These are phyloP conservation scores for Arvicanthis niloticus DNA, from an alignment of 2,113 vertebrate genomes.

Conservation along the genomic window DNA sequence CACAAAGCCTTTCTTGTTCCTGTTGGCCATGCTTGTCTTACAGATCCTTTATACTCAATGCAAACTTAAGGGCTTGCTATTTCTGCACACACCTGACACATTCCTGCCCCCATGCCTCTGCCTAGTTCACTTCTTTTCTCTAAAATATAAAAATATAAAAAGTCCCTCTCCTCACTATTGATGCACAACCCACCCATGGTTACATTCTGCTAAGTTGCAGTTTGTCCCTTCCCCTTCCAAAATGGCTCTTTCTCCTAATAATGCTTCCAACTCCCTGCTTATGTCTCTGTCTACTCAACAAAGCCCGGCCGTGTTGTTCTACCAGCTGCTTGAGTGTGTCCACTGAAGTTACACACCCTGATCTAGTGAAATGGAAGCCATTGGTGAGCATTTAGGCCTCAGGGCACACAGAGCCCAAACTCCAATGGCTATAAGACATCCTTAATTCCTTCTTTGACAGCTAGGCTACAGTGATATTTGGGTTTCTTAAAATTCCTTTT, in stretches of 20 bases:
- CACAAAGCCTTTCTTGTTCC: not conserved
- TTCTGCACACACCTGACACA: not conserved
- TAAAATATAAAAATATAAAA: not conserved
- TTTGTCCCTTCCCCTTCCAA: not conserved
- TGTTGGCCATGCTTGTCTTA: not conserved
- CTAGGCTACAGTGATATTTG: not conserved
- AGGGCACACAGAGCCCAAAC: not conserved
- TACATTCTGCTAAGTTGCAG: not conserved
- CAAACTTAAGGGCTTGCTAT: not conserved
- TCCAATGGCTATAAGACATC: not conserved
- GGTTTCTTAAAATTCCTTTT: not conserved
- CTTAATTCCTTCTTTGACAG: not conserved
- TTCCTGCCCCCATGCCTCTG: not conserved
- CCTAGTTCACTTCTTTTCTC: not conserved
- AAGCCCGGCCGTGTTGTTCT: not conserved
- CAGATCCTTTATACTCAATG: not conserved
- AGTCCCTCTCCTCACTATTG: not conserved
- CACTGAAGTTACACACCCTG: not conserved
- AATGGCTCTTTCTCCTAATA: not conserved
- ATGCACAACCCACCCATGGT: not conserved
- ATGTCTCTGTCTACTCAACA: not conserved
- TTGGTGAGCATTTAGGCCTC: not conserved
- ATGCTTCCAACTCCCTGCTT: not conserved
- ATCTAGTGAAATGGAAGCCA: too few relatives aligned
- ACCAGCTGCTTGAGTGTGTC: not conserved